Evolutionary conservation across 2,113 vertebrate genomes (phyloP).

Genomic region (Clarias batrachus): DNA sequence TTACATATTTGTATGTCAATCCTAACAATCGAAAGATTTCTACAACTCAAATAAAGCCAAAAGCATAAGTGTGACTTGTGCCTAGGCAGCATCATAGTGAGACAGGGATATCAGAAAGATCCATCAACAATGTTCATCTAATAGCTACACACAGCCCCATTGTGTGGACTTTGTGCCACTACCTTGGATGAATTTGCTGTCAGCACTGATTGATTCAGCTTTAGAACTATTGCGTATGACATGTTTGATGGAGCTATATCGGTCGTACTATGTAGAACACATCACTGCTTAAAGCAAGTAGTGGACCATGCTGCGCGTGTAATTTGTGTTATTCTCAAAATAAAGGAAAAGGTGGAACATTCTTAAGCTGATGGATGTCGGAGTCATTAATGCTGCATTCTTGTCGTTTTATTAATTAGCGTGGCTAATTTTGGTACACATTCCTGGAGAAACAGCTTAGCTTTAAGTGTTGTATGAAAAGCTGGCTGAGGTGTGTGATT

Average conservation of each 20-base stretch:
- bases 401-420: conserved; percentile 13
- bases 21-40: neutral
- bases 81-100: neutral
- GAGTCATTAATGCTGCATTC: neutral
- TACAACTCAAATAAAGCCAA: conserved; percentile 22
- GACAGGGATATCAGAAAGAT: neutral
- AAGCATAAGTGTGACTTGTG: neutral
- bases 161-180: conserved; percentile 27
- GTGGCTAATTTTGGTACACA: conserved; percentile 31
- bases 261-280: neutral
- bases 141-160: neutral
- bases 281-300: neutral
- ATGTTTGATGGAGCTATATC: neutral
- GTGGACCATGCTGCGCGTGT: neutral
- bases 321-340: neutral
- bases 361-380: neutral
- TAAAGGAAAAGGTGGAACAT: neutral
- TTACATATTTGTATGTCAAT: neutral
- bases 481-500: conserved; percentile 34
- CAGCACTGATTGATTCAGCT: conserved; percentile 26
- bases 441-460: conserved; percentile 49
- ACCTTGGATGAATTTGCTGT: conserved; percentile 2
- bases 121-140: neutral
- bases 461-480: conserved; percentile 36
- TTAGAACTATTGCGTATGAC: neutral